Percentiles rank a stretch among this genome's conserved stretches.
These are phyloP conservation scores for Brevimyrus niger DNA, from an alignment of 2,113 vertebrate genomes.

Conservation along the genomic window DNA sequence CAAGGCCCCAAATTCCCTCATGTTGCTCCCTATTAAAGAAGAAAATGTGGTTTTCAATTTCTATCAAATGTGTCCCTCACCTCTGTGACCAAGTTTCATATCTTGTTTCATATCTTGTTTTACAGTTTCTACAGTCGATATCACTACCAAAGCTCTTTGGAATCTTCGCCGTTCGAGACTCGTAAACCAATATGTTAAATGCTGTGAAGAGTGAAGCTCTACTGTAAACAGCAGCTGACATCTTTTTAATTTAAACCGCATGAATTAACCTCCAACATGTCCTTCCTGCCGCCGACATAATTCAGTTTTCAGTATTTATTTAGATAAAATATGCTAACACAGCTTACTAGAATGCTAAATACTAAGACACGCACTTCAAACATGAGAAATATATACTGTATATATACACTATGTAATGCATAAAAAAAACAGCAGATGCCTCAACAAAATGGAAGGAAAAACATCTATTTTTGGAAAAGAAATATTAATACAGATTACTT, in stretches of 20 bases:
- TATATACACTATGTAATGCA: neutral
- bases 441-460: neutral
- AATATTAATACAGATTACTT: neutral
- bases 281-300: neutral
- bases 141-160: neutral
- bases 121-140: neutral
- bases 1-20: conserved; percentile 25
- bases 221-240: neutral
- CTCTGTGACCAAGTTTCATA: neutral
- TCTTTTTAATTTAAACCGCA: neutral
- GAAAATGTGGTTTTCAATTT: conserved; percentile 2
- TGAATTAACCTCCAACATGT: conserved; percentile 3
- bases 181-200: neutral
- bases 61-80: neutral
- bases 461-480: neutral
- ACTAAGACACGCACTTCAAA: neutral
- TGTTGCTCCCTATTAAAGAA: conserved; percentile 31
- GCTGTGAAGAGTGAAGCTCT: neutral
- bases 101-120: neutral
- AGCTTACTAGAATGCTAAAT: neutral
- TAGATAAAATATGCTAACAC: neutral
- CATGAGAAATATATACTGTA: neutral
- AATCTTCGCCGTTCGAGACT: neutral
- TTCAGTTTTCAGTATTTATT: neutral
- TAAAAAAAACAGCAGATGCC: neutral